Conservation (phyloP, 2,113 vertebrate species). For the Austrofundulus limnaeus region DNA sequence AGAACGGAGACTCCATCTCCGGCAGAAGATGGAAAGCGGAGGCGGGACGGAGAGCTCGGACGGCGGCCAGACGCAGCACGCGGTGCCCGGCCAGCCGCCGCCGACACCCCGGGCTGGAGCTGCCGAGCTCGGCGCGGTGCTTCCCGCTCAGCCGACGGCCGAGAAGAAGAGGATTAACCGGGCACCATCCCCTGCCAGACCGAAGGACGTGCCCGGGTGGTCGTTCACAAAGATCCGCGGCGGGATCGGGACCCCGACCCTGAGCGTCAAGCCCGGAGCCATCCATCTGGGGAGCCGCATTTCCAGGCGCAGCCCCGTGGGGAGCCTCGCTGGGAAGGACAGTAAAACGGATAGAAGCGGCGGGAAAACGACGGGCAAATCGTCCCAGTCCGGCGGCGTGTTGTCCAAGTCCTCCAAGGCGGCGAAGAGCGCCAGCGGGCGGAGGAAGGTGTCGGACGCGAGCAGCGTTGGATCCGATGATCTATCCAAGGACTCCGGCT, state of each 20-base stretch:
- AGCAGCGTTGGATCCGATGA: slow-evolving; percentile 75
- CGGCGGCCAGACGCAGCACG: slow-evolving; percentile 58
- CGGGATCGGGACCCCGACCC: slow-evolving; percentile 76
- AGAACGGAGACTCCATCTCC: slow-evolving; percentile 77
- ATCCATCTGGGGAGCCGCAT: slow-evolving; percentile 78
- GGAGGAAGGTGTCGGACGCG: slow-evolving; percentile 79
- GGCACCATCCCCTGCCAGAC: slow-evolving; percentile 90
- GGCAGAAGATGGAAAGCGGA: slow-evolving; percentile 81
- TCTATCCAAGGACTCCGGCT: slow-evolving; percentile 77
- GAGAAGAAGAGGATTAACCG: slow-evolving; percentile 88
- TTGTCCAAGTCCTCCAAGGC: slow-evolving; percentile 56
- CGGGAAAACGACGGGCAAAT: slow-evolving; percentile 60
- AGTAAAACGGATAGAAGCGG: slow-evolving; percentile 60
- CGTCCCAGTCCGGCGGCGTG: slow-evolving; percentile 28
- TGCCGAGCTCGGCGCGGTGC: slow-evolving; percentile 40
- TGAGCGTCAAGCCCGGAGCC: slow-evolving; percentile 80
- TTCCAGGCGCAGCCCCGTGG: slow-evolving; percentile 77
- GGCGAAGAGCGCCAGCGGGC: slow-evolving; percentile 53
- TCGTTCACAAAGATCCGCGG: slow-evolving; percentile 87
- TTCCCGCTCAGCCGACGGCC: slow-evolving; percentile 23
- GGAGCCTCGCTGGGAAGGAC: slow-evolving; percentile 69
- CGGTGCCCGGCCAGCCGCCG: slow-evolving; percentile 42
- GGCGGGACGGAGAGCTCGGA: slow-evolving; percentile 73
- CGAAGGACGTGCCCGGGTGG: slow-evolving; percentile 89
- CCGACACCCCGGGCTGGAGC: slow-evolving; percentile 21